Evolutionary conservation across 2,113 vertebrate genomes (phyloP).

Genomic region (Neomonachus schauinslandi): DNA sequence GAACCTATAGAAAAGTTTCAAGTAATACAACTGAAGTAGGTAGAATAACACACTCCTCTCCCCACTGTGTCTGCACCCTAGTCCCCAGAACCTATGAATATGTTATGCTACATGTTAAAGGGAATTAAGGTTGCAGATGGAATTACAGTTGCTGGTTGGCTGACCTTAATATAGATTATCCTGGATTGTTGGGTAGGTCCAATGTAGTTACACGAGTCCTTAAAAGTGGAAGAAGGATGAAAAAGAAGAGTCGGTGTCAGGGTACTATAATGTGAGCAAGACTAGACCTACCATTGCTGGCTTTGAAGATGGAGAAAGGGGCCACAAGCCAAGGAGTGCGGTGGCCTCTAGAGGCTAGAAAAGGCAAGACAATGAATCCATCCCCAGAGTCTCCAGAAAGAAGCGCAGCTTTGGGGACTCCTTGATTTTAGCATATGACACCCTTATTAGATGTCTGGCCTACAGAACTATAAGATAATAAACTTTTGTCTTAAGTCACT

Average conservation of each 20-base stretch:
- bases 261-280: not conserved
- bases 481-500: too few relatives aligned
- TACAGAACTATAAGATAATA: not conserved
- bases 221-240: not conserved
- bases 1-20: not conserved
- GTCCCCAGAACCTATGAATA: not conserved
- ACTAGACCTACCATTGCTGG: not conserved
- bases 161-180: not conserved
- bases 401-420: not conserved
- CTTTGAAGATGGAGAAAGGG: not conserved
- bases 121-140: not conserved
- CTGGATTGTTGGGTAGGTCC: not conserved
- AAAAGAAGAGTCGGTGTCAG: not conserved
- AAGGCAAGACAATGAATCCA: not conserved
- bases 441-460: not conserved
- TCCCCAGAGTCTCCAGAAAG: not conserved
- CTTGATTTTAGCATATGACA: not conserved
- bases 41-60: not conserved
- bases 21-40: not conserved
- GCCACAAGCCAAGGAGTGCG: too few relatives aligned
- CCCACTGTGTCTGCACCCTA: not conserved
- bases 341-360: not conserved
- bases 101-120: not conserved
- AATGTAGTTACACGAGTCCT: not conserved
- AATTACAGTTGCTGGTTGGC: not conserved